Percentiles rank a stretch among this genome's conserved stretches.
These are phyloP conservation scores for Noctuana brunneofusca DNA, from an alignment of 2,888 invertebrate species.

Conservation along the genomic window DNA sequence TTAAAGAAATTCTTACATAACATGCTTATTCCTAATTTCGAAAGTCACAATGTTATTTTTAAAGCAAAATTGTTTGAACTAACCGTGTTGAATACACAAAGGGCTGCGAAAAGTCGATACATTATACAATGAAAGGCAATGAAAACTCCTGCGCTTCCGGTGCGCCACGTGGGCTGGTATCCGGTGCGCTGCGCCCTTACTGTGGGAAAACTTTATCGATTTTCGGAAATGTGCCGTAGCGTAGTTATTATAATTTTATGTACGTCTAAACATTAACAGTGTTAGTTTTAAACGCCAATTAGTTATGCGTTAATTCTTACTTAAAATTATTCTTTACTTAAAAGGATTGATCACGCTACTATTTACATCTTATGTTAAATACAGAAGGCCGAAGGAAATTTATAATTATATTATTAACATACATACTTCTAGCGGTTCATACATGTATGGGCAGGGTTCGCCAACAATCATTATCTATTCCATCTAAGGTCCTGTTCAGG, in stretches of 20 bases:
- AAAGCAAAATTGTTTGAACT: too few relatives aligned
- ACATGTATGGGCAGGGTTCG: slow-evolving; percentile 11
- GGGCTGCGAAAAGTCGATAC: not conserved
- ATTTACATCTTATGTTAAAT: slow-evolving; percentile 9
- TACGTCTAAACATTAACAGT: too few relatives aligned
- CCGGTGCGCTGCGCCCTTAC: slow-evolving; percentile 34
- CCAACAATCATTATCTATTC: not conserved
- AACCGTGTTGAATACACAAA: too few relatives aligned
- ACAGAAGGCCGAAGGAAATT: slow-evolving; percentile 3
- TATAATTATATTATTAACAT: slow-evolving; percentile 21
- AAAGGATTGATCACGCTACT: slow-evolving; percentile 27
- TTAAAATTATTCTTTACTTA: slow-evolving; percentile 14
- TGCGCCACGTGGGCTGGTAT: slow-evolving; percentile 32
- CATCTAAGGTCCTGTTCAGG: slow-evolving; percentile 16
- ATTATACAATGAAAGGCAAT: not conserved
- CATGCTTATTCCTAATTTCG: too few relatives aligned
- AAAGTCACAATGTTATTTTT: too few relatives aligned
- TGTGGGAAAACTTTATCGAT: slow-evolving; percentile 72
- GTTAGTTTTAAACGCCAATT: too few relatives aligned
- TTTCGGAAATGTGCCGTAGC: too few relatives aligned
- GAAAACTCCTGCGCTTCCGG: slow-evolving; percentile 25
- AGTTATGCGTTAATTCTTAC: not conserved
- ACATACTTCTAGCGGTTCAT: not conserved
- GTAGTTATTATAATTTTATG: too few relatives aligned
- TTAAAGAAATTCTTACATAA: too few relatives aligned